Percentiles rank a stretch among this genome's conserved stretches.
Conservation (phyloP, 2,888 invertebrate species). For the Ochropleura leucogaster region DNA sequence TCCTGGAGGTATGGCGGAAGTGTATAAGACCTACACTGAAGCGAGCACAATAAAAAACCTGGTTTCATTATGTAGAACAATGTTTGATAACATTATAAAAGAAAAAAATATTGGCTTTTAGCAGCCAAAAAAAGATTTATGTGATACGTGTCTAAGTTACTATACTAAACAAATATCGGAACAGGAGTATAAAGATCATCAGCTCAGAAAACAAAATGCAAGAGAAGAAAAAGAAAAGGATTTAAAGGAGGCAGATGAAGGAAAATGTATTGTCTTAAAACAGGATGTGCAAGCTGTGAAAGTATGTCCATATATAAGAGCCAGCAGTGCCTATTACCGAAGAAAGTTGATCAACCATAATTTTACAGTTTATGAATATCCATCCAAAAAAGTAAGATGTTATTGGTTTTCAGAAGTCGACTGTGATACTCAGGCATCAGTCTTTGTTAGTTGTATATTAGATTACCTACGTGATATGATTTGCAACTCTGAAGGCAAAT, state of each 20-base stretch:
- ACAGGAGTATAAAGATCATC: neutral
- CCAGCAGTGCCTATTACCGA: too few species aligned
- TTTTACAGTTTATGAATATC: too few species aligned
- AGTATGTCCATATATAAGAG: too few species aligned
- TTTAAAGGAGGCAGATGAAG: slow-evolving; percentile 9
- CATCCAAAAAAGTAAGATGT: too few species aligned
- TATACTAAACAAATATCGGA: neutral
- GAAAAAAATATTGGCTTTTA: slow-evolving; percentile 5
- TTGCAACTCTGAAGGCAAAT: too few species aligned
- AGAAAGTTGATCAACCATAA: too few species aligned
- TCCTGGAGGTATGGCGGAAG: slow-evolving; percentile 17
- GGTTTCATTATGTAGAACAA: slow-evolving; percentile 6
- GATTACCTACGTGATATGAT: too few species aligned
- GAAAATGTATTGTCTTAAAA: too few species aligned
- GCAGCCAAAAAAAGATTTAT: slow-evolving; percentile 8
- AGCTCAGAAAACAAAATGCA: slow-evolving; percentile 6
- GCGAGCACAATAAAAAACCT: slow-evolving; percentile 11
- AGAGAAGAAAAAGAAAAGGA: slow-evolving; percentile 22
- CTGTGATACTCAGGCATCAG: too few species aligned
- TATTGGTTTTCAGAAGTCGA: too few species aligned
- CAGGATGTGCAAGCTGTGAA: too few species aligned
- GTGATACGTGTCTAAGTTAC: neutral
- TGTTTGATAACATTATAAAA: slow-evolving; percentile 15
- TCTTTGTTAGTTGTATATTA: too few species aligned
- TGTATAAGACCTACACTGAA: slow-evolving; percentile 11